Conservation (phyloP, 2,113 vertebrate genomes). For the Pseudorhombus dupliciocellatus region DNA sequence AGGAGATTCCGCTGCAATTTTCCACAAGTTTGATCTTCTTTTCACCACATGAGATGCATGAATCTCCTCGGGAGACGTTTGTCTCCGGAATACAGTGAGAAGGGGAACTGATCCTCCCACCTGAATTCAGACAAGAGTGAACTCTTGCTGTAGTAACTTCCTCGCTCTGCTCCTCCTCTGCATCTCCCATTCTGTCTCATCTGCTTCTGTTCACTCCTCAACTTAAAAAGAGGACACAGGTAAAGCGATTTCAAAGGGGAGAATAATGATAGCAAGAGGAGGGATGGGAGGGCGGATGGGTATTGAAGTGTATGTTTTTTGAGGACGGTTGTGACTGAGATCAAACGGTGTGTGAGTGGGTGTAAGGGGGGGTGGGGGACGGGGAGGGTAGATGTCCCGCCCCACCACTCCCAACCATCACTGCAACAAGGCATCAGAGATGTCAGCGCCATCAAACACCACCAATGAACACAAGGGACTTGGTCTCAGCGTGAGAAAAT, state of each 20-base stretch:
- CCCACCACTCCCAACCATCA: slow-evolving; percentile 49
- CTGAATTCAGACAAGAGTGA: slow-evolving; percentile 19
- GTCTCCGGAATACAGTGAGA: slow-evolving; percentile 6
- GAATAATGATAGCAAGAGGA: slow-evolving; percentile 22
- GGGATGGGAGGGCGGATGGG: slow-evolving; percentile 12
- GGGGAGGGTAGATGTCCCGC: slow-evolving; percentile 17
- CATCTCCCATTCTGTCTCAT: slow-evolving; percentile 66
- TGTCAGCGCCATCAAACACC: slow-evolving; percentile 38
- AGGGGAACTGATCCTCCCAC: slow-evolving; percentile 20
- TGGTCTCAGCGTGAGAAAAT: neutral
- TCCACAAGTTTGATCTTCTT: slow-evolving; percentile 5
- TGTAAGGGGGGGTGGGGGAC: neutral
- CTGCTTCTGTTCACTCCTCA: slow-evolving; percentile 23
- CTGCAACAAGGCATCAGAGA: slow-evolving; percentile 31
- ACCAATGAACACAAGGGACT: slow-evolving; percentile 6
- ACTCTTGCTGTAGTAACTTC: slow-evolving; percentile 28
- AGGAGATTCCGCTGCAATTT: slow-evolving; percentile 3
- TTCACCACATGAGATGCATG: neutral
- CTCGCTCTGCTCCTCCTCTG: slow-evolving; percentile 29
- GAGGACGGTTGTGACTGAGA: slow-evolving; percentile 34
- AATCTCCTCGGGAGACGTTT: slow-evolving; percentile 22
- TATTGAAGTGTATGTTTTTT: slow-evolving; percentile 39
- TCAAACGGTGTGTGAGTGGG: slow-evolving; percentile 47
- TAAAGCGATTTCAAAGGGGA: slow-evolving; percentile 67
- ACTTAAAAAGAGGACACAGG: slow-evolving; percentile 57